A percentile compares a stretch with the other conserved stretches of the same genome.
Conservation (phyloP, 2,797 vertebrate genomes). For the Limnodromus scolopaceus region DNA sequence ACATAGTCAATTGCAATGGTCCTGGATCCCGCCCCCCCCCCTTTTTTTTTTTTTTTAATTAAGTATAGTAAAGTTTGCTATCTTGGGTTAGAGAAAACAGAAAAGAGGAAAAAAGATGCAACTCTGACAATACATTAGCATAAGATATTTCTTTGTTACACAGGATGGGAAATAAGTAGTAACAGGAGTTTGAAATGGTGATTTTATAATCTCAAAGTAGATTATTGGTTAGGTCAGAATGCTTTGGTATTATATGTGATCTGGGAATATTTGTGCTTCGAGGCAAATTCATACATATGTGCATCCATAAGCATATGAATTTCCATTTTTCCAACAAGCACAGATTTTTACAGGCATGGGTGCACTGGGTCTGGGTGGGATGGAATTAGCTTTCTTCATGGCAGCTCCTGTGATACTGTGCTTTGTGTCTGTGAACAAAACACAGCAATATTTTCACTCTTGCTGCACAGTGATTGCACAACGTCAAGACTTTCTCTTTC, state of each 20-base stretch:
- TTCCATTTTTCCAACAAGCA: not conserved
- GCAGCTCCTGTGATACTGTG: not conserved
- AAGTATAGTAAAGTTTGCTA: not conserved
- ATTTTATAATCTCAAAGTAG: not conserved
- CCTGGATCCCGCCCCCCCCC: not conserved
- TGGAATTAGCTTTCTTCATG: not conserved
- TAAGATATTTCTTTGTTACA: not conserved
- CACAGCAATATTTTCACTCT: not conserved
- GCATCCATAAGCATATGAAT: rapidly evolving
- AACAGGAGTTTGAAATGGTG: not conserved
- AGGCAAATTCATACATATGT: not conserved
- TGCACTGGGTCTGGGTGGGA: not conserved
- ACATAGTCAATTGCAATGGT: not conserved
- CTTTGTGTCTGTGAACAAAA: not conserved
- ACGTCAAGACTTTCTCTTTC: not conserved
- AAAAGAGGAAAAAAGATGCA: not conserved
- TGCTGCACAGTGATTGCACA: not conserved
- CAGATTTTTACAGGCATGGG: not conserved
- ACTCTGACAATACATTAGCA: not conserved
- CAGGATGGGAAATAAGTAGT: not conserved
- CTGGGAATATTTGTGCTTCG: not conserved
- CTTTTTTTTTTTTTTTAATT: not conserved
- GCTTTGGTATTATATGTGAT: not conserved
- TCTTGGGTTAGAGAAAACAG: not conserved
- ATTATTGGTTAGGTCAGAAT: not conserved